Evolutionary conservation across 1,140 invertebrate genomes (phyloP), one percentile per base, ranked within the genome.

Genomic region (Eumaeus atala): DNA sequence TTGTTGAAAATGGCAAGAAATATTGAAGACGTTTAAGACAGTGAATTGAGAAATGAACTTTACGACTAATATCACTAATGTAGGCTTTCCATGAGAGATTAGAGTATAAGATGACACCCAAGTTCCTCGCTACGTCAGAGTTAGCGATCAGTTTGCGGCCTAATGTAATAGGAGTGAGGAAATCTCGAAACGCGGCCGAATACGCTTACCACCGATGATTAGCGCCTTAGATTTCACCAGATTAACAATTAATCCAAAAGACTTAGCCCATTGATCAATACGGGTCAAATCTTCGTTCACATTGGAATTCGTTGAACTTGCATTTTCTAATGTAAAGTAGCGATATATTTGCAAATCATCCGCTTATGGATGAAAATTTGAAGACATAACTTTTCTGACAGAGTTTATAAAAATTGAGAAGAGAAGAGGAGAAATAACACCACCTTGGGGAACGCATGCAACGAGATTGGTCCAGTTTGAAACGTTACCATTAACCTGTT

Each of bases 391-490:
- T 7, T 5, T 7, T 7, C 5, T 7, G 34, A 35, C 9, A 35
- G 34, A 7, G 9, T 35, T 35, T 7, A n/a, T n/a, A n/a, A n/a
- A n/a, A n/a, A n/a, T n/a, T n/a, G n/a, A n/a, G n/a, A n/a, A n/a
- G n/a, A n/a, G 34, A 35, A 35, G 34, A 5, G 34, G 34, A 35
- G 34, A 35, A 35, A 35, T 5, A 35, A 35, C 34, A 35, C 34
- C 34, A 35, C 34, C 34, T 17, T 42, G 16, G 1, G 37, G 51
- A 18, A 53, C 37, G 3, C 38, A 14, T 16, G 37, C 51, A 44
- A 37, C 37, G 16, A 51, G 49, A 14, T 14, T 17, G 36, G 28
- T 16, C 49, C 49, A 51, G 33, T 51, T 36, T 9, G 50, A 51
- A 36, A 11, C 3, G 38, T 4, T n/a, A 12, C 38, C 50, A 12